These are phyloP conservation scores for Danaus chrysippus DNA, from an alignment of 2,888 invertebrate species.

Conservation along the genomic window DNA sequence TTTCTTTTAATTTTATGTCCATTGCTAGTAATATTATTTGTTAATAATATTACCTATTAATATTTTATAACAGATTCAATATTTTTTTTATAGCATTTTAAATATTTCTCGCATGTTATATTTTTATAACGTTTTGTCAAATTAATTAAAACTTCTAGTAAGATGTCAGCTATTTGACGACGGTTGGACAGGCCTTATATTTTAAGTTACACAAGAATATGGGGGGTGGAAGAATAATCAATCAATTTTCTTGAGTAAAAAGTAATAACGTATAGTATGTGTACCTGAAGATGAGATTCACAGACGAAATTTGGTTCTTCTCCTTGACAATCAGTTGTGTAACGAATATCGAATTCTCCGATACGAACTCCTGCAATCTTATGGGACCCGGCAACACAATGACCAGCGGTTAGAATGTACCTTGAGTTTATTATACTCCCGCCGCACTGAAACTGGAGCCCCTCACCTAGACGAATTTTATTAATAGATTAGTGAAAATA, in stretches of 20 bases:
- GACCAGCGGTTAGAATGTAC: conserved; percentile 54
- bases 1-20: too few species aligned
- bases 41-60: too few species aligned
- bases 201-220: background rate
- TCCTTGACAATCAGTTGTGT: conserved; percentile 27
- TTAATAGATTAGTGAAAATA: background rate
- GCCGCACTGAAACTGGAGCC: conserved; percentile 55
- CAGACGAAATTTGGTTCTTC: conserved; percentile 18
- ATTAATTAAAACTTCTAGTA: too few species aligned
- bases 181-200: too few species aligned
- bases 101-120: too few species aligned
- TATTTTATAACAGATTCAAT: too few species aligned
- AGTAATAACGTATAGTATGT: background rate
- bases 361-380: conserved; percentile 30
- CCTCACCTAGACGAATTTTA: conserved; percentile 10
- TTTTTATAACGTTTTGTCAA: too few species aligned
- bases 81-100: too few species aligned
- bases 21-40: too few species aligned
- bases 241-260: background rate
- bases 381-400: conserved; percentile 25
- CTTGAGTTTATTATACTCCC: conserved; percentile 63
- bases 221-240: background rate
- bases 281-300: conserved; percentile 32
- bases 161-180: too few species aligned
- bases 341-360: conserved; percentile 31